Evolutionary conservation across 2,888 invertebrate genomes (phyloP), one percentile per base, ranked within the genome.

Genomic region (Leptinotarsa peninsularis): DNA sequence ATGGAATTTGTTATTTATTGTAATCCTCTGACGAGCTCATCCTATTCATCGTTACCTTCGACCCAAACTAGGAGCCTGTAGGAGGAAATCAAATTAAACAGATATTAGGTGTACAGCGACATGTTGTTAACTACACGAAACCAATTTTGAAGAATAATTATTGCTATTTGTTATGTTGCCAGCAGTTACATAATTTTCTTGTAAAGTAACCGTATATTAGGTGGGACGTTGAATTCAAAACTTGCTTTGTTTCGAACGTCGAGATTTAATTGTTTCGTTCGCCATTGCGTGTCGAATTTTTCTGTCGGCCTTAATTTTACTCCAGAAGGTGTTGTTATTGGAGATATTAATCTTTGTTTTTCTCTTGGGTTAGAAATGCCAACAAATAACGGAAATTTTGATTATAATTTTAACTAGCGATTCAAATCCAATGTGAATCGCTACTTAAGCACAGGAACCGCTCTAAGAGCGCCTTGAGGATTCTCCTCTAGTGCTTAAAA

Each of bases 111-210:
- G 43, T 43, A 63, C 27, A 49, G 21, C 73, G 54, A 69, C 73
- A 69, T 69, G 70, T 70, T 74, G 66, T 74, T 70, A 66, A 66
- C 66, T 54, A 49, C 70, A 70, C 21, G 66, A 74, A 69, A 74
- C 69, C 66, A 69, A 74, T 74, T 69, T 74, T 23, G 66, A 70
- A 43, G 27, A 49, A 66, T 66, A 74, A 60, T 68, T 69, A 69
- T 63, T 23, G 23, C 10, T 23, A 23, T 58, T 58, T 23, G 58
- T 58, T 27, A 14, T 21, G 58, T 23, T 23, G 58, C 23, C 14
- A 27, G 33, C 69, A 23, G 66, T 74, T 74, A 69, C 70, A 66
- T 49, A 66, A 69, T 74, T 74, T 69, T 73, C 73, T 73, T 60
- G 66, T n/a, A 49, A n/a, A 18, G 43, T 33, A n/a, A 63, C 43